Evolutionary conservation across 1,140 invertebrate species (phyloP), one percentile per base, ranked within the genome.

Genomic region (Drosophila ficusphila): DNA sequence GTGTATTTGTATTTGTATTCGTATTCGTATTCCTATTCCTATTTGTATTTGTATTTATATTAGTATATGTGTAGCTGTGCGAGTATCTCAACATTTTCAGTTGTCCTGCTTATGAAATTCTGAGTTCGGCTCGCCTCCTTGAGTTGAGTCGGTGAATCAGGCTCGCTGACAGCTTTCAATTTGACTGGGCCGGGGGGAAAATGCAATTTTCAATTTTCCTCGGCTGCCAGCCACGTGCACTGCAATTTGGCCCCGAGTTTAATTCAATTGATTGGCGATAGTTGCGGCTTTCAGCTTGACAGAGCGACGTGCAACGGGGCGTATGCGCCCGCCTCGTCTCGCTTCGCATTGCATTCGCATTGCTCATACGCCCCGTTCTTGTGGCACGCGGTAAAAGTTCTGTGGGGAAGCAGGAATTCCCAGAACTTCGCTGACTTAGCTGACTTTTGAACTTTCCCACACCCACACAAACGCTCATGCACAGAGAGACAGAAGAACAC

Each of bases 21-120:
- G n/a, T n/a, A n/a, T n/a, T n/a, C n/a, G n/a, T n/a, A n/a, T n/a
- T n/a, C n/a, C n/a, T n/a, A n/a, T n/a, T n/a, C n/a, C n/a, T n/a
- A n/a, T n/a, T n/a, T n/a, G n/a, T n/a, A n/a, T n/a, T n/a, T n/a
- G n/a, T n/a, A n/a, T n/a, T n/a, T n/a, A n/a, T n/a, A n/a, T n/a
- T n/a, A n/a, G 51, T 57, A 52, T 29, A 23, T 60, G 29, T 38
- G 21, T 36, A 12, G 12, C 46, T n/a, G 47, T 16, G 11, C 21
- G 52, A 68, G 61, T 56, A 65, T 74, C 74, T 52, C 73, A 69
- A 58, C 47, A 49, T 74, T 67, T 67, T 62, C 29, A 42, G 76
- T 46, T 64, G 36, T 53, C 34, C 39, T 73, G 51, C 41, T 56
- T 76, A 64, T 61, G 56, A 74, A 79, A 78, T 57, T 67, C 39